These are phyloP conservation scores for Hoplodrina blanda DNA, from an alignment of 2,888 invertebrate species.

Conservation along the genomic window DNA sequence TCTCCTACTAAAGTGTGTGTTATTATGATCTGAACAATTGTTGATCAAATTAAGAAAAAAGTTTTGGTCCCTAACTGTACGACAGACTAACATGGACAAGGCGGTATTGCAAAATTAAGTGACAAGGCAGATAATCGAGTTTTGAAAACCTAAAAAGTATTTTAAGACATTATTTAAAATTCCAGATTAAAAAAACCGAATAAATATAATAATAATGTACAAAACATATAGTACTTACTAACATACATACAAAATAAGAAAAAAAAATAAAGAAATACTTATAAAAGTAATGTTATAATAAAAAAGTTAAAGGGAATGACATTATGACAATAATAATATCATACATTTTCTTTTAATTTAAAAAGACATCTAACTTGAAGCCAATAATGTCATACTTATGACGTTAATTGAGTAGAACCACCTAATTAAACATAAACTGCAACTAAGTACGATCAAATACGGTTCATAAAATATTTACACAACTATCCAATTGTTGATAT, in stretches of 20 bases:
- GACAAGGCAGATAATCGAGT: neutral
- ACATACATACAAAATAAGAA: too few species aligned
- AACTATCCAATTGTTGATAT: neutral
- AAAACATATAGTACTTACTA: too few species aligned
- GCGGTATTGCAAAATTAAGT: slow-evolving; percentile 1
- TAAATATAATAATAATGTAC: too few species aligned
- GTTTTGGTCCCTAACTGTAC: slow-evolving; percentile 54
- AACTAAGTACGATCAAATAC: neutral
- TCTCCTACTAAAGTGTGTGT: slow-evolving; percentile 73
- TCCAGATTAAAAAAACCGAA: too few species aligned
- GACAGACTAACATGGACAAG: slow-evolving; percentile 73
- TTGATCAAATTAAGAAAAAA: slow-evolving; percentile 88
- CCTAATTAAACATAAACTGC: slow-evolving; percentile 3
- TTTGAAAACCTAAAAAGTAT: neutral
- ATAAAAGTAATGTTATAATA: too few species aligned
- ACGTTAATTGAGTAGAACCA: neutral
- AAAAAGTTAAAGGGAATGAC: too few species aligned
- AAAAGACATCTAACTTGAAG: neutral
- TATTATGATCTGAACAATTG: slow-evolving; percentile 84
- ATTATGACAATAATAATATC: too few species aligned
- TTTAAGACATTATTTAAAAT: too few species aligned
- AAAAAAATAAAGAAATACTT: too few species aligned
- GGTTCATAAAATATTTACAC: neutral
- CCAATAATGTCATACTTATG: neutral
- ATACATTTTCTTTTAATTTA: neutral